Evolutionary conservation across 1,140 invertebrate genomes (phyloP).

Genomic region (Melipona quadrifasciata): DNA sequence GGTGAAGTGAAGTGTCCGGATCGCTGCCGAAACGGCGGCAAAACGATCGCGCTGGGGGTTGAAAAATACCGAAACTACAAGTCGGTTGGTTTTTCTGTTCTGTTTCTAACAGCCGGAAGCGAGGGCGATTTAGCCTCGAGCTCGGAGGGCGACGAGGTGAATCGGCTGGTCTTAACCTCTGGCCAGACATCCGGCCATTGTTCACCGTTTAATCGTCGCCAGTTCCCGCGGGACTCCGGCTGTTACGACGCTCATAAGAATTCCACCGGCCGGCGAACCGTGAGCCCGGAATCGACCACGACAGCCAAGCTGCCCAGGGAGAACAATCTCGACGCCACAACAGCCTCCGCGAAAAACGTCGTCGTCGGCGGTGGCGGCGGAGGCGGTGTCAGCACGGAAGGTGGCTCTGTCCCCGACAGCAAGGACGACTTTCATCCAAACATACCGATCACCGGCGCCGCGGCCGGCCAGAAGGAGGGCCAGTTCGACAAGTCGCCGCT

Average conservation of each 20-base stretch:
- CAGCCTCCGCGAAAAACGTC: slow-evolving; percentile 35
- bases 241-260: slow-evolving; percentile 88
- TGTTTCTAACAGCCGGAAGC: slow-evolving; percentile 83
- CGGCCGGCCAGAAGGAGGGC: slow-evolving; percentile 58
- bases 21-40: neutral
- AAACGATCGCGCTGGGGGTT: neutral
- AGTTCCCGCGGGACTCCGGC: slow-evolving; percentile 90
- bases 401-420: slow-evolving; percentile 59
- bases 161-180: slow-evolving; percentile 80
- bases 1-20: neutral
- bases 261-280: slow-evolving; percentile 71
- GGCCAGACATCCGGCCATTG: slow-evolving; percentile 78
- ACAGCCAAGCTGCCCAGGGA: slow-evolving; percentile 71
- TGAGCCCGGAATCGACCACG: slow-evolving; percentile 71
- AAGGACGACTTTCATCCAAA: slow-evolving; percentile 81
- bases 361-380: slow-evolving; percentile 23
- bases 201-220: slow-evolving; percentile 87
- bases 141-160: slow-evolving; percentile 87
- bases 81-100: neutral
- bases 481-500: slow-evolving; percentile 75
- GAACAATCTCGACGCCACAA: slow-evolving; percentile 75
- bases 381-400: slow-evolving; percentile 47
- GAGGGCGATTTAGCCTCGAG: slow-evolving; percentile 87
- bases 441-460: slow-evolving; percentile 71
- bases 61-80: neutral